Evolutionary conservation across 2,113 vertebrate species (phyloP).

Genomic region (Hemibagrus wyckioides): DNA sequence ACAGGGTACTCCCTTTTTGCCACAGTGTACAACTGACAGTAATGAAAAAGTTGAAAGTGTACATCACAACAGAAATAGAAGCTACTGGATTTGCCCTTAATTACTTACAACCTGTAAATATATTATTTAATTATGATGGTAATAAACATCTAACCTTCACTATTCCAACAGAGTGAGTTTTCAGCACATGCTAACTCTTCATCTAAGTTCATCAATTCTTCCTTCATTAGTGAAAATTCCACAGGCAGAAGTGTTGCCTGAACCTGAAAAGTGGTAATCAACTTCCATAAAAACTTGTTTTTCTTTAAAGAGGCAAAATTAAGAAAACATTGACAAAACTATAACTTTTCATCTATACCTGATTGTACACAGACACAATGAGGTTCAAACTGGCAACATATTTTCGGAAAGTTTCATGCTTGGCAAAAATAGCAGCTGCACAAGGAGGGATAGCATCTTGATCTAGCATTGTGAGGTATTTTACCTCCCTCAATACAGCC

Average conservation of each 20-base stretch:
- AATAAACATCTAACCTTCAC: slow-evolving; percentile 75
- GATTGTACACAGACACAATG: slow-evolving; percentile 79
- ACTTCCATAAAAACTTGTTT: neutral
- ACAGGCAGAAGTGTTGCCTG: slow-evolving; percentile 76
- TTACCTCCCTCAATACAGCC: slow-evolving; percentile 73
- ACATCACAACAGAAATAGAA: no score
- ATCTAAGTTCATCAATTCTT: slow-evolving; percentile 78
- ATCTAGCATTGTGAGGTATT: slow-evolving; percentile 74
- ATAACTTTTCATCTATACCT: slow-evolving; percentile 59
- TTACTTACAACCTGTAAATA: no score
- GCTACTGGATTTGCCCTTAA: no score
- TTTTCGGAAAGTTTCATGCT: slow-evolving; percentile 69
- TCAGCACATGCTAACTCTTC: slow-evolving; percentile 76
- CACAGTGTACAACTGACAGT: no score
- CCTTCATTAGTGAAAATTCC: slow-evolving; percentile 83
- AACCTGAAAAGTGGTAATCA: neutral
- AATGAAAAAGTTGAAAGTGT: no score
- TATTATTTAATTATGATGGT: slow-evolving; percentile 59
- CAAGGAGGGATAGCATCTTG: slow-evolving; percentile 62
- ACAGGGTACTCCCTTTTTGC: no score
- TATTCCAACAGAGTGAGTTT: slow-evolving; percentile 84
- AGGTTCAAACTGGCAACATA: slow-evolving; percentile 74
- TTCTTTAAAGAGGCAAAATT: neutral
- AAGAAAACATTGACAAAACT: neutral
- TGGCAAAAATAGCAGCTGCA: slow-evolving; percentile 64